Base-by-base conservation (phyloP, 2,888 invertebrate species). In the Trachelus tabidus region DNA sequence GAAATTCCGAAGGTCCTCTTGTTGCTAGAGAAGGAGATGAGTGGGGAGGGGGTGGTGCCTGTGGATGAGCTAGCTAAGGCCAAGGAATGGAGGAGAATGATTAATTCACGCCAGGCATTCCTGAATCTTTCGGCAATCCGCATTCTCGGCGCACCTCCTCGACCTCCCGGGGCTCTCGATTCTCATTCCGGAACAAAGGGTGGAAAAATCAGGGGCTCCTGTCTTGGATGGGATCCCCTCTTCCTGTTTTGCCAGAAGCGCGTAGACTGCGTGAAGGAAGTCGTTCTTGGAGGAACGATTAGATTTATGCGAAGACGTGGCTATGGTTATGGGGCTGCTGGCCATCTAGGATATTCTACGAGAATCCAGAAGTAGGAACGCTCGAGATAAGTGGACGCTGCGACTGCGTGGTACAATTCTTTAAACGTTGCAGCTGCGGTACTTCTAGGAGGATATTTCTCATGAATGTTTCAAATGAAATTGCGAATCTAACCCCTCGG, bases 401-500 rank as follows among this genome's bases (percentile, higher is more conserved):
- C 87, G 85, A 85, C 86, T 85, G 85, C 84, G 88, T 85, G 85
- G 85, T 85, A 87, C 88, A 89, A 89, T 89, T 89, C 89, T 89
- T 89, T 88, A 89, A 90, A 88, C 86, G 87, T 81, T 87, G 87
- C 76, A 79, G 79, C 85, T 85, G 85, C 79, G 85, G 82, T 85
- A 84, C 83, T 83, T 82, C 83, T 83, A 83, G 81, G 83, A 85
- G 89, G 88, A 90, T 90, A 90, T 90, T 90, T 90, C 90, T 90
- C 90, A 90, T 90, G 90, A 90, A 90, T 90, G 89, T 90, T 90
- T 89, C 90, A 90, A 90, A 90, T 88, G 89, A 90, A 90, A 90
- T 90, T 89, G 90, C 89, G 87, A 88, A 89, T 90, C 89, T 90
- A 90, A 90, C 89, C 90, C 89, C 89, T 87, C 85, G 88, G 88